Evolutionary conservation across 2,797 vertebrate species (phyloP), one percentile per base, ranked within the genome.

Genomic region (Sebastes hubbsi): DNA sequence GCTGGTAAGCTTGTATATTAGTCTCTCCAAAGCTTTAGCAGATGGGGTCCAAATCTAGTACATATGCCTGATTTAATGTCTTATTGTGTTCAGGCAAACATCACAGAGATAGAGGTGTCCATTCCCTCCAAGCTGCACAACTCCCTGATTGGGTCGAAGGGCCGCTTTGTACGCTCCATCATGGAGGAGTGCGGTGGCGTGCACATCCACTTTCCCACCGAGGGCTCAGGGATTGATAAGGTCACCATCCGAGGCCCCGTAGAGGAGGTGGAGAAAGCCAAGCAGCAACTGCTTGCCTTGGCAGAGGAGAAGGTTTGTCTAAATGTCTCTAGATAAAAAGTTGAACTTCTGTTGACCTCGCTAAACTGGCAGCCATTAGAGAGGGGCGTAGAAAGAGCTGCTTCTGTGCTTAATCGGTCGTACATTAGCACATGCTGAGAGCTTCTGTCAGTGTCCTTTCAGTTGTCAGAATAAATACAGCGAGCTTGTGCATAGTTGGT

Each of bases 161-260:
- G 99, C 32, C 98, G 98, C 73, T 97, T 99, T 84, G 98, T 99
- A 91, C 98, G 98, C 67, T 97, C 98, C 8, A 99, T 99, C 93
- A 99, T 99, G 99, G 99, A 99, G 90, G 98, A 99, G 88, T 99
- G 98, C 5, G 98, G 98, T 0, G 99, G 99, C 0, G 98, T 99
- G 64, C 99, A 99, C 94, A 99, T 99, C 89, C 98, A 99, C 92
- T 99, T 99, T 77, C 99, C 98, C 34, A 97, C 97, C 0, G 99
- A 99, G 89, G 98, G 99, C 80, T 99, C 99, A 0, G 98, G 99
- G 34, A 98, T 98, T 8, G 98, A 99, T 89, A 98, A 98, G 0
- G 98, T 99, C 77, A 98, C 97, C 89, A 99, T 99, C 94, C 96
- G 99, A 69, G 98, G 99, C 36, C 97, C 98, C 0, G 94, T 95